Conservation (phyloP, 2,888 invertebrate species). For the Melieria crassipennis region DNA sequence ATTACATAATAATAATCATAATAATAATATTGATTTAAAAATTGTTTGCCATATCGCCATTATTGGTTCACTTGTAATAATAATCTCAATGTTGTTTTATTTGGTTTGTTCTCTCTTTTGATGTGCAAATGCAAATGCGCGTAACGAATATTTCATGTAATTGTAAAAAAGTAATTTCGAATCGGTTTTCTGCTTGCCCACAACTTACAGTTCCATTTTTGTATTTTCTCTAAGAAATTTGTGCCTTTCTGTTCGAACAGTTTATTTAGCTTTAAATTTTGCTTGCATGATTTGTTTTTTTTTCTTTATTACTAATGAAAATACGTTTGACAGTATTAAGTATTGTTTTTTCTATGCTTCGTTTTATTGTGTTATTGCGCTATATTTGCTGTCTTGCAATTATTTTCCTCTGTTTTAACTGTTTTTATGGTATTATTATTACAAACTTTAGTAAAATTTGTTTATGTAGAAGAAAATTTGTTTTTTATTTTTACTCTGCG, state of each 20-base stretch:
- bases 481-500: slow-evolving; percentile 43
- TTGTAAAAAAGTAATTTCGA: slow-evolving; percentile 54
- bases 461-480: slow-evolving; percentile 22
- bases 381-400: slow-evolving; percentile 15
- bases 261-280: slow-evolving; percentile 35
- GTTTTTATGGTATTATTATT: slow-evolving; percentile 30
- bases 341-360: slow-evolving; percentile 12
- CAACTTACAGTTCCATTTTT: slow-evolving; percentile 47
- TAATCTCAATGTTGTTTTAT: slow-evolving; percentile 44
- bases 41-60: slow-evolving; percentile 8
- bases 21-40: slow-evolving; percentile 28
- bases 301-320: slow-evolving; percentile 4
- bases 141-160: slow-evolving; percentile 40
- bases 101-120: slow-evolving; percentile 33
- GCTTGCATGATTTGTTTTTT: neutral
- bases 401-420: slow-evolving; percentile 22
- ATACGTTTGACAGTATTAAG: slow-evolving; percentile 11
- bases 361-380: slow-evolving; percentile 32
- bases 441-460: slow-evolving; percentile 21
- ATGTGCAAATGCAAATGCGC: slow-evolving; percentile 38
- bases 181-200: slow-evolving; percentile 28
- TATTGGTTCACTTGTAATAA: slow-evolving; percentile 51
- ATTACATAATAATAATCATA: slow-evolving; percentile 22
- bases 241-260: slow-evolving; percentile 57
- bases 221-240: slow-evolving; percentile 48